Evolutionary conservation across 2,797 vertebrate genomes (phyloP).

Genomic region (Arrhamphus sclerolepis): DNA sequence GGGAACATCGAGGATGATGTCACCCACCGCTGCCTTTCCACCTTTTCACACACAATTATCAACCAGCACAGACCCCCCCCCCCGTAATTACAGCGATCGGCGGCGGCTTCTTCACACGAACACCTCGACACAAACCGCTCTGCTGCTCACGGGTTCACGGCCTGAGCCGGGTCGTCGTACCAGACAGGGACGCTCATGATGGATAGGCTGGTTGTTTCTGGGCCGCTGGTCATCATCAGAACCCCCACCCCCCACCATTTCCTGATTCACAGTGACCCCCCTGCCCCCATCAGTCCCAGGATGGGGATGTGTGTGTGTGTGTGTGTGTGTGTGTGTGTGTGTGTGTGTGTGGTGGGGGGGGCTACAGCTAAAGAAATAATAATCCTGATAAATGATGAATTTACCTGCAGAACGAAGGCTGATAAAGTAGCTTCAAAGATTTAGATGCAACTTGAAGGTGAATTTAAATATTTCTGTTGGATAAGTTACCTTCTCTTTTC

Average conservation of each 20-base stretch:
- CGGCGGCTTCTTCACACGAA: constrained; percentile 33
- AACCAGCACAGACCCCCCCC: too few species aligned
- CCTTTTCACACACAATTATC: constrained; percentile 67
- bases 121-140: constrained; percentile 26
- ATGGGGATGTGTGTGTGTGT: too few species aligned
- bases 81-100: constrained; percentile 69
- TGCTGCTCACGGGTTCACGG: constrained; percentile 46
- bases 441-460: constrained; percentile 14
- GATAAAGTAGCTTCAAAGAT: neutral
- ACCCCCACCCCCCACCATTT: constrained; percentile 48
- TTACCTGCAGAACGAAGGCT: too few species aligned
- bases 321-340: too few species aligned
- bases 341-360: too few species aligned
- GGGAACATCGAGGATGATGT: too few species aligned
- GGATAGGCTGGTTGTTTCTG: constrained; percentile 69
- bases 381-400: too few species aligned
- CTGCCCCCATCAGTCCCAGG: constrained; percentile 66
- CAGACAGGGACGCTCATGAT: constrained; percentile 66
- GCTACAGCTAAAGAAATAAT: constrained; percentile 63
- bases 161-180: constrained; percentile 22
- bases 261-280: constrained; percentile 64
- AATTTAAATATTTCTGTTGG: constrained; percentile 56
- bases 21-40: constrained; percentile 54
- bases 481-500: constrained; percentile 31
- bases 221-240: constrained; percentile 70